A percentile compares a stretch with the other conserved stretches of the same genome.
Evolutionary conservation across 2,113 vertebrate species (phyloP).

Genomic region (Seriola quinqueradiata): DNA sequence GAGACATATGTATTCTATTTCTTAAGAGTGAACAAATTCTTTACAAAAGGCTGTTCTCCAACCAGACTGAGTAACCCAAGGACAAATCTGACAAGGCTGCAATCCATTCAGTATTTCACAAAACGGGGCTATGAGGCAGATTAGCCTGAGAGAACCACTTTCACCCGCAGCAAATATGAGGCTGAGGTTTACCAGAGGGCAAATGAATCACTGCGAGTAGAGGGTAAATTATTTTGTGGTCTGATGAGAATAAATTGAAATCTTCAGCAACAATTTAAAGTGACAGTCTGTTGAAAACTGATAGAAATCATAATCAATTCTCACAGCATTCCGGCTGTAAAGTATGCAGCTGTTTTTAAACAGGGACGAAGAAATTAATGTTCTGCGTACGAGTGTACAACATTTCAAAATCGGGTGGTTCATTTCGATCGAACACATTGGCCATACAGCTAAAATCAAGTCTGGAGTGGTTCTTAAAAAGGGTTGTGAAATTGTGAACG

Average conservation of each 20-base stretch:
- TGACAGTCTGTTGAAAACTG: not conserved
- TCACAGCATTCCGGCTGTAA: not conserved
- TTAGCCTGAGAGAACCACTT: not conserved
- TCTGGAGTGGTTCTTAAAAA: not conserved
- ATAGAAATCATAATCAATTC: not conserved
- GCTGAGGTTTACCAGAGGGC: slow-evolving; percentile 1
- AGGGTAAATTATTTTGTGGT: not conserved
- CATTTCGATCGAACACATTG: not conserved
- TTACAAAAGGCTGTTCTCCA: not conserved
- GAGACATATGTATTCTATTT: no score
- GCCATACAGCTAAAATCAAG: no score
- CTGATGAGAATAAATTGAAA: slow-evolving; percentile 26
- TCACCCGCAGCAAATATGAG: not conserved
- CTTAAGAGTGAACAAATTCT: no score
- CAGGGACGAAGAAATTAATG: not conserved
- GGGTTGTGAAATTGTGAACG: not conserved
- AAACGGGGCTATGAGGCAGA: not conserved
- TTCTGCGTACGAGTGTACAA: not conserved
- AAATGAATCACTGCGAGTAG: not conserved
- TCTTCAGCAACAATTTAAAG: not conserved
- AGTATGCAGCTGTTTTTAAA: not conserved
- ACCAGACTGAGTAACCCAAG: not conserved
- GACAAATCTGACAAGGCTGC: not conserved
- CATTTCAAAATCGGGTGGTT: not conserved
- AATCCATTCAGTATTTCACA: not conserved